Evolutionary conservation across 2,113 vertebrate genomes (phyloP).

Genomic region (Copsychus sechellarum): DNA sequence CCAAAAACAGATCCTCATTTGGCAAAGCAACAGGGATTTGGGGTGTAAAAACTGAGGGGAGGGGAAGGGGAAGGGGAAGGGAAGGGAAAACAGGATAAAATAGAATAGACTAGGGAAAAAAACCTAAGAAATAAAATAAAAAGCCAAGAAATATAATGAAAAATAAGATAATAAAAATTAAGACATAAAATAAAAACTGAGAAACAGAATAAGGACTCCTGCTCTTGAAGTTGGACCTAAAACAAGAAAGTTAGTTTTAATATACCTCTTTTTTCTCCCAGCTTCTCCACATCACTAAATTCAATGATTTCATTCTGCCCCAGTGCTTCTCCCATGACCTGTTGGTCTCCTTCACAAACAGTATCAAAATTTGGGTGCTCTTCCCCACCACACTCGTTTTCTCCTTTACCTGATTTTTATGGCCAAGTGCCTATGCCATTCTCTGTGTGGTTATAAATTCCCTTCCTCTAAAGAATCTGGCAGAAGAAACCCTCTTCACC

Average conservation of each 20-base stretch:
- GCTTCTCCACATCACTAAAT: neutral
- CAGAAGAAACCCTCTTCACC: neutral
- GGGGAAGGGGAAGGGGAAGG: neutral
- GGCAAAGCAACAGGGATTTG: too few relatives aligned
- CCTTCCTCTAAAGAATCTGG: neutral
- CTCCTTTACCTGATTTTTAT: neutral
- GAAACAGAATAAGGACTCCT: neutral
- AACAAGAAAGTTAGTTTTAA: neutral
- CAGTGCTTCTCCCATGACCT: neutral
- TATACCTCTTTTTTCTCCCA: neutral
- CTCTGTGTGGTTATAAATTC: neutral
- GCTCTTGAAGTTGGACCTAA: neutral
- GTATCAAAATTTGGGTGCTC: rapidly evolving
- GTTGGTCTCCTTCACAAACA: neutral
- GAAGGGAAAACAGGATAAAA: neutral
- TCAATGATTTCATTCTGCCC: neutral
- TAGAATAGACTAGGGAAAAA: neutral
- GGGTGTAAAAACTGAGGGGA: too few relatives aligned
- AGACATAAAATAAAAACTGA: neutral
- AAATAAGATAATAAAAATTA: neutral
- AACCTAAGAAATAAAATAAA: neutral
- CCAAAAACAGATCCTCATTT: too few relatives aligned
- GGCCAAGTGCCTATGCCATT: neutral
- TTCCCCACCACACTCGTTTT: neutral
- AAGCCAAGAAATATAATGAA: neutral